Evolutionary conservation across 2,113 vertebrate genomes (phyloP), one percentile per base, ranked within the genome.

Genomic region (Pomatorhinus ruficollis): DNA sequence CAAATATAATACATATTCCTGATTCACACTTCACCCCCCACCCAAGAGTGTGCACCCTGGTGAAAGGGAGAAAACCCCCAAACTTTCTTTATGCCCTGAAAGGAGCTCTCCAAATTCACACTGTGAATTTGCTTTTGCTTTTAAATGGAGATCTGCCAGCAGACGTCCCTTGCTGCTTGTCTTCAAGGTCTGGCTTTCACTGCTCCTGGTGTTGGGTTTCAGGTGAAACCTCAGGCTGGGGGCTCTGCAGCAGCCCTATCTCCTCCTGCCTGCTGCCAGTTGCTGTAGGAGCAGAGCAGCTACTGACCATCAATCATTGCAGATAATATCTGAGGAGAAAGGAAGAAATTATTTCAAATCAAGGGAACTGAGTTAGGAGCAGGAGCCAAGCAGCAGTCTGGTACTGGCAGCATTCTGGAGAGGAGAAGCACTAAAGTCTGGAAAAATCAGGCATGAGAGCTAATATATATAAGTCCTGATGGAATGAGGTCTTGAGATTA

Each of bases 281-380:
- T 61, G 33, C 88, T 9, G 28, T 28, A 65, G 82, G 63, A 87
- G 49, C 70, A 78, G 77, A 60, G 35, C 54, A 76, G 59, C 65
- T 54, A 37, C 89, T 94, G 91, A 56, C 77, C 77, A 92, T 95
- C 89, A 76, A 68, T 97, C 96, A 83, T 71, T 72, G 69, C 10
- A 68, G 94, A 89, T 95, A 89, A 56, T 87, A 91, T 93, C 91
- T 81, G 86, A 75, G 56, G 33, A 95, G 65, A 96, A 91, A 93
- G 83, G 47, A n/a, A 96, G 85, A 95, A 91, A 94, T 95, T 59
- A 86, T 81, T 96, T 93, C 60, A 92, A 79, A 89, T 87, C 71
- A 89, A 89, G 66, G 50, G 52, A 94, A 15, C 79, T 22, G 65
- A 90, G 68, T 45, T 44, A 87, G 81, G 33, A 72, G 50, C 50